These are phyloP conservation scores for Tragelaphus eurycerus DNA, from an alignment of 2,797 vertebrate genomes.

Conservation along the genomic window DNA sequence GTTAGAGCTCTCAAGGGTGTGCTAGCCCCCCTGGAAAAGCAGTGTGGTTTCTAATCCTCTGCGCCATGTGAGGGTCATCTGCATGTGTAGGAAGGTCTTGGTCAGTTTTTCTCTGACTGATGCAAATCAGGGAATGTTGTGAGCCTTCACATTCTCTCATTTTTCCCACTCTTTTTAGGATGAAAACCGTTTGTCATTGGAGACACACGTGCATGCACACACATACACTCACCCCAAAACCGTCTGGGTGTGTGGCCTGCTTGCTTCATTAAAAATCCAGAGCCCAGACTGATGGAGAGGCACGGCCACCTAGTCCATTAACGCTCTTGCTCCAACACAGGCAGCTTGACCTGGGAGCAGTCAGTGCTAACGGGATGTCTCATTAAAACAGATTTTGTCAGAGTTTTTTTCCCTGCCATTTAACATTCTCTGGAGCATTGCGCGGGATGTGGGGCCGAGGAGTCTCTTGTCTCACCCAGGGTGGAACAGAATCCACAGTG, in stretches of 20 bases:
- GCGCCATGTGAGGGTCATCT: neutral
- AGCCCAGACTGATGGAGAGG: constrained; percentile 51
- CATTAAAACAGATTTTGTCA: constrained; percentile 77
- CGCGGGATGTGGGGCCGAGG: neutral
- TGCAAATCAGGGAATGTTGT: constrained; percentile 45
- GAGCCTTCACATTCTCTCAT: neutral
- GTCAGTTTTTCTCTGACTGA: neutral
- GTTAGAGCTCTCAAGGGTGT: neutral
- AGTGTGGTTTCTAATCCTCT: neutral
- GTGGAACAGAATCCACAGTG: rapidly evolving
- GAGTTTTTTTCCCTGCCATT: constrained; percentile 54
- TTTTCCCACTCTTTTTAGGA: constrained; percentile 24
- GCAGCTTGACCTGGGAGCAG: constrained; percentile 74
- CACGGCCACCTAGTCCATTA: constrained; percentile 59
- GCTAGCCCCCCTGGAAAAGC: neutral
- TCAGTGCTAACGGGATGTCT: constrained; percentile 62
- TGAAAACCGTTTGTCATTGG: neutral
- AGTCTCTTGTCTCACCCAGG: neutral
- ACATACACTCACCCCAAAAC: neutral
- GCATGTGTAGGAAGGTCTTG: neutral
- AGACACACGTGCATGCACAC: neutral
- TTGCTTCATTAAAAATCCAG: constrained; percentile 73
- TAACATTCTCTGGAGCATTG: constrained; percentile 47
- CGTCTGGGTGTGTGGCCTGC: neutral
- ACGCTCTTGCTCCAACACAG: constrained; percentile 43